Percentiles rank a stretch among this genome's conserved stretches.
These are phyloP conservation scores for Lumbricus terrestris DNA, from an alignment of 2,888 invertebrate genomes.

Conservation along the genomic window DNA sequence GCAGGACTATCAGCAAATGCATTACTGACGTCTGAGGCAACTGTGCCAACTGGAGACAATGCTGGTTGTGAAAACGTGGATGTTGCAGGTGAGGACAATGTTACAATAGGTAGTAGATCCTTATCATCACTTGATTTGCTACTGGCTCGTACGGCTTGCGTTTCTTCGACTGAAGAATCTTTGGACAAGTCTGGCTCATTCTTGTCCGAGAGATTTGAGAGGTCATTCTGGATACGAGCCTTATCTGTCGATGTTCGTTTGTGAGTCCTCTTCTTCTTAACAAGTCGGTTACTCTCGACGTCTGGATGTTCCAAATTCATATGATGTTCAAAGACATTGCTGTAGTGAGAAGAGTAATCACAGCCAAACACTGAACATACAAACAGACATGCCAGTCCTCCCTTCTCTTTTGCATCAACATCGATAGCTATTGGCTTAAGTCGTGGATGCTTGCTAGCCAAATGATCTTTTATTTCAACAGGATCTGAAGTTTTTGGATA, in stretches of 20 bases:
- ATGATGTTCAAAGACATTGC: slow-evolving; percentile 19
- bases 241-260: neutral
- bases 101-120: neutral
- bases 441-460: neutral
- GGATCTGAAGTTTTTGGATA: slow-evolving; percentile 15
- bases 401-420: slow-evolving; percentile 12
- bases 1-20: neutral
- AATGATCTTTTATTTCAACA: slow-evolving; percentile 8
- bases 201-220: neutral
- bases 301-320: slow-evolving; percentile 13
- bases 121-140: slow-evolving; percentile 12
- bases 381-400: neutral
- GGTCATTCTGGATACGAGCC: neutral
- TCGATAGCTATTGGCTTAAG: neutral
- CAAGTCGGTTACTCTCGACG: neutral
- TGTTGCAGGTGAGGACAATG: neutral
- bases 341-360: neutral
- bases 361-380: slow-evolving; percentile 10
- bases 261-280: neutral
- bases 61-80: slow-evolving; percentile 7
- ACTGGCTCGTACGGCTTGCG: neutral
- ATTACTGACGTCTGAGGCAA: slow-evolving; percentile 4
- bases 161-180: neutral
- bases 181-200: neutral
- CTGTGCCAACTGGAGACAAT: slow-evolving; percentile 6